Percentiles rank a stretch among this genome's conserved stretches.
phyloP scores from a whole-genome alignment of 2,888 invertebrate species.

The Caenorhabditis afra region DNA sequence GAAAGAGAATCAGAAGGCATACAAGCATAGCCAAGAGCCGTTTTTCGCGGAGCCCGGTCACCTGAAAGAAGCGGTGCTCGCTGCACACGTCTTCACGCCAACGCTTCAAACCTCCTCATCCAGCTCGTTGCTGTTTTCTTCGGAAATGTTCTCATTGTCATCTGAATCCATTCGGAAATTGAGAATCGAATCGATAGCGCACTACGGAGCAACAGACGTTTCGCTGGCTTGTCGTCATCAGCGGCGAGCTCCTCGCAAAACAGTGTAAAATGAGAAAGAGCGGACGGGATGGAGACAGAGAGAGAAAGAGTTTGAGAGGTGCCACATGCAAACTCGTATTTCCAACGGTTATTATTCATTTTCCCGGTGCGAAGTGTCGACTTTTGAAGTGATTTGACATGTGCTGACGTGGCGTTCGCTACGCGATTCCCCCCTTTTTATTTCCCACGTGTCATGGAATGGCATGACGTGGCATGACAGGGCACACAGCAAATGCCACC shows the following conservation, averaged over 20 bases:
- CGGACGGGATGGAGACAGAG: background rate
- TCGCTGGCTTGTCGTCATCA: constrained; percentile 14
- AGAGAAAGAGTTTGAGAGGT: too few species aligned
- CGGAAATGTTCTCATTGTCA: constrained; percentile 42
- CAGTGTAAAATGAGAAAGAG: constrained; percentile 14
- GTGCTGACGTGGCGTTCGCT: too few species aligned
- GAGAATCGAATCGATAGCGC: constrained; percentile 11
- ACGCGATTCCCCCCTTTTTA: too few species aligned
- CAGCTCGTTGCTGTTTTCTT: constrained; percentile 19
- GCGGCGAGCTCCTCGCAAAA: background rate
- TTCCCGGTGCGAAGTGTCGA: background rate
- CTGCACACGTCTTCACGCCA: too few species aligned
- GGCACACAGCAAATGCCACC: too few species aligned
- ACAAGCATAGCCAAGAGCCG: constrained; percentile 56
- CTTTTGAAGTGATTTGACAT: background rate
- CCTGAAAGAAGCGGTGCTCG: too few species aligned
- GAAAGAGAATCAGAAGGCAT: constrained; percentile 53
- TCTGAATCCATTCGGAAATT: constrained; percentile 48
- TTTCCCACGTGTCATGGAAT: too few species aligned
- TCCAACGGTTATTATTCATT: background rate
- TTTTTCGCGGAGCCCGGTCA: constrained; percentile 61
- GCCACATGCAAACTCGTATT: background rate
- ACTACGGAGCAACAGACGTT: constrained; percentile 13
- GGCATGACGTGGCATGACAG: too few species aligned
- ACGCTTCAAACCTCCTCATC: constrained; percentile 42